Percentiles rank a stretch among this genome's conserved stretches.
Conservation (phyloP, 2,888 invertebrate genomes). For the Tuberolachnus salignus region DNA sequence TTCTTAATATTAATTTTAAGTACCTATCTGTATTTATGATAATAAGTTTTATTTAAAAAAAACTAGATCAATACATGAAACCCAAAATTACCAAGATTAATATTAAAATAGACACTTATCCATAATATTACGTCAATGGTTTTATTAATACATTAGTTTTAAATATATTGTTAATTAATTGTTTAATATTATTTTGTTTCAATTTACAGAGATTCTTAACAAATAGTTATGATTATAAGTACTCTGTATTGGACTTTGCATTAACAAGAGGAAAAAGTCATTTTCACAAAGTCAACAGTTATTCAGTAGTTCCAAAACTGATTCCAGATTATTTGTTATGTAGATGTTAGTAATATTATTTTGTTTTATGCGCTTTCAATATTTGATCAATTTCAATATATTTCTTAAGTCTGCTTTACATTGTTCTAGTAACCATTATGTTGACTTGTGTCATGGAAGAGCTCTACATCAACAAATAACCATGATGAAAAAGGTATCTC, state of each 20-base stretch:
- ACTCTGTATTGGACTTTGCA: slow-evolving; percentile 62
- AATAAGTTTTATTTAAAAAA: no score
- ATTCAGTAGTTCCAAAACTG: slow-evolving; percentile 73
- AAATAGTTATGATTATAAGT: slow-evolving; percentile 60
- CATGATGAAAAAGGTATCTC: slow-evolving; percentile 74
- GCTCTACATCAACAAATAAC: slow-evolving; percentile 67
- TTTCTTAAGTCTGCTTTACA: no score
- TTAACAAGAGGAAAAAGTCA: slow-evolving; percentile 69
- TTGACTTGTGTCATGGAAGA: slow-evolving; percentile 72
- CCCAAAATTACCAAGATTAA: no score
- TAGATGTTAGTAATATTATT: slow-evolving; percentile 68
- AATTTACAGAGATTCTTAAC: neutral
- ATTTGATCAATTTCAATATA: neutral
- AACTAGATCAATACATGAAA: no score
- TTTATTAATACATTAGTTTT: no score
- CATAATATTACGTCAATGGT: no score
- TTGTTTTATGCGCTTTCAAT: neutral
- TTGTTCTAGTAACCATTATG: slow-evolving; percentile 70
- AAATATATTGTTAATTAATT: no score
- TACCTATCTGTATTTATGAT: no score
- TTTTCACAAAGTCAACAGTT: slow-evolving; percentile 84
- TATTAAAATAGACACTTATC: no score
- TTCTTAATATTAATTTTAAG: no score
- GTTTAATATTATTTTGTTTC: neutral
- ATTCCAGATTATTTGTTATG: slow-evolving; percentile 72